These are phyloP conservation scores for Rhopilema esculentum DNA, from an alignment of 30 jellyfish, hydroid and myxozoan species.

Conservation along the genomic window DNA sequence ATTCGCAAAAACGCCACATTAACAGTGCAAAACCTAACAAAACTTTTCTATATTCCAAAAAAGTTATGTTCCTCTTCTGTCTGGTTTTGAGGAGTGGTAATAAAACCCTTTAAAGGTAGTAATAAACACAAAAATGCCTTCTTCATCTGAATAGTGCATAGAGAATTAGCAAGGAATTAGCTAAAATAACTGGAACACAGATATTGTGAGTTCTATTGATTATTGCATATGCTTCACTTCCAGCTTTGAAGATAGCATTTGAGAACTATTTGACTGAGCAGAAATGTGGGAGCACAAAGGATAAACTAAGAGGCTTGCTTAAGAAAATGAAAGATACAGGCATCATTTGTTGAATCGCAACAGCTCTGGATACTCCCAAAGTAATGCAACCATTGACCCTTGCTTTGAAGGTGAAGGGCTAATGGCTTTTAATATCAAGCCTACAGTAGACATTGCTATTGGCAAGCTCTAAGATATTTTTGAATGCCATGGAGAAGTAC, in stretches of 20 bases:
- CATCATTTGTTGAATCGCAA: slow-evolving; percentile 14
- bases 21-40: background rate
- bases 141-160: slow-evolving; percentile 7
- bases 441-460: slow-evolving; percentile 12
- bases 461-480: slow-evolving; percentile 16
- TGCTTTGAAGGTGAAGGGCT: too few species aligned
- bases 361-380: slow-evolving; percentile 3
- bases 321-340: slow-evolving; percentile 2
- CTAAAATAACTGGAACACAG: too few species aligned
- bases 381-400: slow-evolving; percentile 4
- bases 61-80: too few species aligned
- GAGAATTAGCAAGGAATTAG: too few species aligned
- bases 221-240: slow-evolving; percentile 36
- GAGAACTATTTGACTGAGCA: slow-evolving; percentile 43
- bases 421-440: too few species aligned
- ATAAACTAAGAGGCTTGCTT: slow-evolving; percentile 35
- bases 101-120: background rate
- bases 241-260: slow-evolving; percentile 45
- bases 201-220: slow-evolving; percentile 7
- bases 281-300: slow-evolving; percentile 36
- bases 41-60: slow-evolving; percentile 5
- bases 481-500: slow-evolving; percentile 10
- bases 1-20: slow-evolving; percentile 1
- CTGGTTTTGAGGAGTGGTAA: too few species aligned
- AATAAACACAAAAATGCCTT: slow-evolving; percentile 3